Conservation (phyloP, 2,113 vertebrate species). For the Acrocephalus arundinaceus region DNA sequence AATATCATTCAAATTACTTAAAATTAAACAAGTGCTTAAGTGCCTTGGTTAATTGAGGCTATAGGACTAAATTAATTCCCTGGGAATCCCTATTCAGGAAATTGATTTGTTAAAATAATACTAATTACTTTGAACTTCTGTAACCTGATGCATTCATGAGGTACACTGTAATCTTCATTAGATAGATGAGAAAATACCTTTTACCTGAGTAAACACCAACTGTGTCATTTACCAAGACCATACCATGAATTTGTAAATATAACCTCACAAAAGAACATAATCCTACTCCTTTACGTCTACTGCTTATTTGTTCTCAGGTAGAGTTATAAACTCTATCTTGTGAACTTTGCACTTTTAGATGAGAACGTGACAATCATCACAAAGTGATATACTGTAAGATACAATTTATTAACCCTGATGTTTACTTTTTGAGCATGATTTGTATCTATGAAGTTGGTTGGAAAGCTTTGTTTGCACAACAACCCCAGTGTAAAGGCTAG, state of each 20-base stretch:
- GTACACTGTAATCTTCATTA: neutral
- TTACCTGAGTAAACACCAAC: neutral
- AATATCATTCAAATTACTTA: neutral
- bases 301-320: neutral
- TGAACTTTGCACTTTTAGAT: neutral
- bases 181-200: neutral
- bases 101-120: neutral
- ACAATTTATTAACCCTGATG: neutral
- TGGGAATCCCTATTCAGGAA: neutral
- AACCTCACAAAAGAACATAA: neutral
- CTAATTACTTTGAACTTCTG: neutral
- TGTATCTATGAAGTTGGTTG: neutral
- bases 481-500: accelerated
- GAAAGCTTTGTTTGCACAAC: neutral
- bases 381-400: neutral
- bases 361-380: neutral
- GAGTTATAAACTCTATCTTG: neutral
- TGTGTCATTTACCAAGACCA: neutral
- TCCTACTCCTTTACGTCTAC: neutral
- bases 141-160: neutral
- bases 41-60: neutral
- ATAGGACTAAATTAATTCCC: neutral
- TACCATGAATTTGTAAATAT: neutral
- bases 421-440: neutral
- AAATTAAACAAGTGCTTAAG: neutral